Evolutionary conservation across 2,113 vertebrate genomes (phyloP).

Genomic region (Spheniscus mendiculus): DNA sequence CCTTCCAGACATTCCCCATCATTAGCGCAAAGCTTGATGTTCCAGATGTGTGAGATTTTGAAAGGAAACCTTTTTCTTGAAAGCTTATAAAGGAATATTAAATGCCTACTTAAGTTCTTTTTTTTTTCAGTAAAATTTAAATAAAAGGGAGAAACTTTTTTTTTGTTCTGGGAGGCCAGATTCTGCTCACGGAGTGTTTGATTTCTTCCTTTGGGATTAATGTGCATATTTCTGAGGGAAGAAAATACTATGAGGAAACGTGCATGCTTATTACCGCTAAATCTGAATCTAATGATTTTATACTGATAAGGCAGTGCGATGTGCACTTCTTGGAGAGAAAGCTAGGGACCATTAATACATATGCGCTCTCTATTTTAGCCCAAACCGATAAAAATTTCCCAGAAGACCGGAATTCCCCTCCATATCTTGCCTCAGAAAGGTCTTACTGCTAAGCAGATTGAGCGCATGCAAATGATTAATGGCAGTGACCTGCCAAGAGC

Average conservation of each 20-base stretch:
- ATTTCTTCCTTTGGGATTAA: not conserved
- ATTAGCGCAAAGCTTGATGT: not conserved
- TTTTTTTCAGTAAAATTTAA: not conserved
- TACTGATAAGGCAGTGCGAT: not conserved
- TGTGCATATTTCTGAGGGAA: not conserved
- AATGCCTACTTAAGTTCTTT: not conserved
- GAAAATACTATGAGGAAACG: not conserved
- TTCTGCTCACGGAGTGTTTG: not conserved
- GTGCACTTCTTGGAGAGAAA: not conserved
- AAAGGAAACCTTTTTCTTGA: not conserved
- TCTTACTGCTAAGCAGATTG: slow-evolving; percentile 84
- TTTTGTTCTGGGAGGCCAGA: not conserved
- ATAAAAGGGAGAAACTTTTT: not conserved
- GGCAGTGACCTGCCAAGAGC: slow-evolving; percentile 84
- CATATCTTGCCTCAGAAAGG: slow-evolving; percentile 81
- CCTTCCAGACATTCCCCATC: not conserved
- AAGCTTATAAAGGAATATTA: not conserved
- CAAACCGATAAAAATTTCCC: slow-evolving; percentile 86
- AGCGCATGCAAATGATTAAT: slow-evolving; percentile 89
- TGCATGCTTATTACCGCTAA: not conserved
- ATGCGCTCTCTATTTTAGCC: slow-evolving; percentile 60
- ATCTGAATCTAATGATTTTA: not conserved
- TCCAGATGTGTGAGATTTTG: not conserved
- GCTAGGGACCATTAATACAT: not conserved
- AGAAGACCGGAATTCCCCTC: slow-evolving; percentile 90